Conservation (phyloP, 2,797 vertebrate genomes). For the Petrocephalus sullivani region DNA sequence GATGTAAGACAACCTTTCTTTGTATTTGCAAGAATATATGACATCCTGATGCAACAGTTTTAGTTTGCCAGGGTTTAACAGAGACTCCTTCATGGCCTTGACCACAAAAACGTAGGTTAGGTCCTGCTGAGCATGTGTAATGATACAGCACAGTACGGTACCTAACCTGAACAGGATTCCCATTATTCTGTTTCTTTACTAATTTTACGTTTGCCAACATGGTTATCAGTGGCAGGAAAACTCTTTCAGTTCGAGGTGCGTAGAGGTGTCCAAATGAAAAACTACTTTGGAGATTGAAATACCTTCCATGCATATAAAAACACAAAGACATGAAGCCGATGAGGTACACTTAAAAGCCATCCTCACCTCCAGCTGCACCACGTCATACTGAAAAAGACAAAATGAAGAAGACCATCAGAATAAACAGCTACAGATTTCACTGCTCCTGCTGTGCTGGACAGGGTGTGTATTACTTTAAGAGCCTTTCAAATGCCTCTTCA, state of each 20-base stretch:
- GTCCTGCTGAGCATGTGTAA: not conserved
- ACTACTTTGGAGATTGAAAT: not conserved
- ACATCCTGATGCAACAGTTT: not conserved
- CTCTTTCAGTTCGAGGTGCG: not conserved
- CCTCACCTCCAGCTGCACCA: conserved; percentile 24
- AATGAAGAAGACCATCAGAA: not conserved
- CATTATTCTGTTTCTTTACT: not conserved
- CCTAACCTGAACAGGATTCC: not conserved
- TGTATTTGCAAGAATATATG: not conserved
- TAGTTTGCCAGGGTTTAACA: not conserved
- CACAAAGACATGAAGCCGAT: not conserved
- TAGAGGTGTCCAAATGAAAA: not conserved
- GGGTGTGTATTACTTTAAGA: not conserved
- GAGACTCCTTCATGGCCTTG: not conserved
- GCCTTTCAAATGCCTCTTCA: not conserved
- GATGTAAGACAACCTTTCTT: not conserved
- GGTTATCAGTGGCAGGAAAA: not conserved
- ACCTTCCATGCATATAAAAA: not conserved
- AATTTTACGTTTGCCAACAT: not conserved
- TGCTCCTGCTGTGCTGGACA: not conserved
- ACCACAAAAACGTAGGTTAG: not conserved
- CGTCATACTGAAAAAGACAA: conserved; percentile 20
- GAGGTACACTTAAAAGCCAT: too few relatives aligned
- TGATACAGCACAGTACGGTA: not conserved
- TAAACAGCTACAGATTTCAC: not conserved